These are phyloP conservation scores for Tachysurus vachellii DNA, from an alignment of 2,113 vertebrate species.

Conservation along the genomic window DNA sequence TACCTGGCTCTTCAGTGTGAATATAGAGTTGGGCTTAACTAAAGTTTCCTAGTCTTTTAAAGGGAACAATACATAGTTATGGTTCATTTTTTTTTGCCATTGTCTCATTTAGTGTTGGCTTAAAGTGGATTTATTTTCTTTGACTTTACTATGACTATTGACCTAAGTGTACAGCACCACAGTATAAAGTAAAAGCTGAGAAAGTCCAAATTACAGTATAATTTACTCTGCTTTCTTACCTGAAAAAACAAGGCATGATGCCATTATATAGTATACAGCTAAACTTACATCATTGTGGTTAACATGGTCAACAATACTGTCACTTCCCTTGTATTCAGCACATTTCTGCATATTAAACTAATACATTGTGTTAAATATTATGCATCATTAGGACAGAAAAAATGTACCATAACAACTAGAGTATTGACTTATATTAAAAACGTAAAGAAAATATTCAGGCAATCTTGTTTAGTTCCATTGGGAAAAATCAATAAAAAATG, in stretches of 20 bases:
- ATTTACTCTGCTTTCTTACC: not conserved
- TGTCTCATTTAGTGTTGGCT: not conserved
- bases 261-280: not conserved
- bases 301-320: not conserved
- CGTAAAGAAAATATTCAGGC: not conserved
- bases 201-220: not conserved
- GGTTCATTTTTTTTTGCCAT: not conserved
- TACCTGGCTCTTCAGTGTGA: not conserved
- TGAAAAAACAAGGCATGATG: not conserved
- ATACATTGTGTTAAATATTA: not conserved
- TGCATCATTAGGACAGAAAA: not conserved
- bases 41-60: not conserved
- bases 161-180: not conserved
- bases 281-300: not conserved
- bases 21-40: too few species aligned
- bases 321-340: not conserved
- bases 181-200: not conserved
- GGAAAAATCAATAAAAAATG: not conserved
- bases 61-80: not conserved
- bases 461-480: not conserved
- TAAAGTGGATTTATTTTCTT: not conserved
- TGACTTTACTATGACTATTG: not conserved
- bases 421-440: not conserved
- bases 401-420: not conserved
- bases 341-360: not conserved